Conservation (phyloP, 2,797 vertebrate species). For the Sebastes kiyomatsui region DNA sequence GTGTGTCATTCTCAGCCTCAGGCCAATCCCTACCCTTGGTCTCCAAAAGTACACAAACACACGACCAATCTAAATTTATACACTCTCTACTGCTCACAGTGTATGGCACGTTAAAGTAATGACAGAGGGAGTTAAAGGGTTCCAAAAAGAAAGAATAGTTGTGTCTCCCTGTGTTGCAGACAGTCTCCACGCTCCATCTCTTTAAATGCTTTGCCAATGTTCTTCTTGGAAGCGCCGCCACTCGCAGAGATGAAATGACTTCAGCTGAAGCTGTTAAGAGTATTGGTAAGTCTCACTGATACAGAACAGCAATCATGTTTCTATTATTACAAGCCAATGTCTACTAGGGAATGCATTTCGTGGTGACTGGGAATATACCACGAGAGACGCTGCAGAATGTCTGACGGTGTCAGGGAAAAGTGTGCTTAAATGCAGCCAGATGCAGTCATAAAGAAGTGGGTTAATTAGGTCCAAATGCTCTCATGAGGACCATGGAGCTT, state of each 20-base stretch:
- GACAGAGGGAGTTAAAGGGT: conserved; percentile 2
- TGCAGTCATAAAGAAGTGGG: conserved; percentile 29
- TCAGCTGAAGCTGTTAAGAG: conserved; percentile 4
- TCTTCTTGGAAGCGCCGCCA: conserved; percentile 23
- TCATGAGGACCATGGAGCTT: conserved; percentile 35
- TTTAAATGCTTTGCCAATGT: conserved; percentile 34
- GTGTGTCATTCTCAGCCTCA: not conserved
- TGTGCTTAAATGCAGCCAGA: conserved; percentile 20
- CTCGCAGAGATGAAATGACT: conserved; percentile 37
- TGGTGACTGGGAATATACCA: not conserved
- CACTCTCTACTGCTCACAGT: not conserved
- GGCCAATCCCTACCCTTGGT: not conserved
- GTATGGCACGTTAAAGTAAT: conserved; percentile 9
- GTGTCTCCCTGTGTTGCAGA: conserved; percentile 2
- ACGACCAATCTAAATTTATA: conserved; percentile 17
- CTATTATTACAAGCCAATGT: conserved; percentile 26
- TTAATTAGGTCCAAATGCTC: conserved; percentile 56
- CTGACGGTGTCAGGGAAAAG: conserved; percentile 20
- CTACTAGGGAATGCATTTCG: conserved; percentile 12
- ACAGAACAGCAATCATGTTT: conserved; percentile 40
- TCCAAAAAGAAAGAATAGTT: conserved; percentile 16
- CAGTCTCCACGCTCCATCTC: conserved; percentile 25
- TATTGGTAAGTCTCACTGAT: conserved; percentile 13
- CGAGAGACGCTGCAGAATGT: not conserved
- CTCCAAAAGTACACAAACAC: not conserved